Evolutionary conservation across 2,113 vertebrate genomes (phyloP).

Genomic region (Macroglossus sobrinus): DNA sequence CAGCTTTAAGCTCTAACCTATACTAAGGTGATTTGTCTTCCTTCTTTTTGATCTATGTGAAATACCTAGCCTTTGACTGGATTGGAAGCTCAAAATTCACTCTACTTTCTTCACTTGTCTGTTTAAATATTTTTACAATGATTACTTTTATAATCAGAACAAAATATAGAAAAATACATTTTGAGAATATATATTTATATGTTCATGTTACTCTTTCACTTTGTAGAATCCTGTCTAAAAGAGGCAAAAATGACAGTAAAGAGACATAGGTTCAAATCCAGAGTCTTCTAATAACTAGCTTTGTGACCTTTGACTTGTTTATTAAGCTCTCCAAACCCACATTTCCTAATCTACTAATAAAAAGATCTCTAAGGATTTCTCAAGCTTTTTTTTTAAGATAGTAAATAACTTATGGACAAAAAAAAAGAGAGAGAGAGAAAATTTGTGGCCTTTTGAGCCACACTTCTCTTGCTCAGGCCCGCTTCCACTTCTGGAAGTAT

Average conservation of each 20-base stretch:
- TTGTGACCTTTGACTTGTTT: constrained; percentile 10
- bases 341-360: constrained; percentile 2
- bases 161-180: neutral
- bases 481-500: too few species aligned
- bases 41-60: neutral
- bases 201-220: neutral
- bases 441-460: neutral
- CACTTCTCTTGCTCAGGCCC: too few species aligned
- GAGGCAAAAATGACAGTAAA: neutral
- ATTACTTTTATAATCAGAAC: neutral
- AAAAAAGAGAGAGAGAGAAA: neutral
- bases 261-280: constrained; percentile 6
- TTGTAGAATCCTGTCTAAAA: neutral
- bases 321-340: neutral
- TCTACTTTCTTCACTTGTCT: neutral
- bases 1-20: constrained; percentile 25
- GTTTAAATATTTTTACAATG: constrained; percentile 3
- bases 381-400: neutral
- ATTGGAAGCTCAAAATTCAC: neutral
- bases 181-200: neutral
- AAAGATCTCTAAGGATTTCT: neutral
- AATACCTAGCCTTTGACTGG: neutral
- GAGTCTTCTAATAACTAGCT: neutral
- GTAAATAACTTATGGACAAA: constrained; percentile 24
- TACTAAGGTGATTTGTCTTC: neutral